phyloP scores from a whole-genome alignment of 1,140 invertebrate species.

The Hirudo medicinalis region DNA sequence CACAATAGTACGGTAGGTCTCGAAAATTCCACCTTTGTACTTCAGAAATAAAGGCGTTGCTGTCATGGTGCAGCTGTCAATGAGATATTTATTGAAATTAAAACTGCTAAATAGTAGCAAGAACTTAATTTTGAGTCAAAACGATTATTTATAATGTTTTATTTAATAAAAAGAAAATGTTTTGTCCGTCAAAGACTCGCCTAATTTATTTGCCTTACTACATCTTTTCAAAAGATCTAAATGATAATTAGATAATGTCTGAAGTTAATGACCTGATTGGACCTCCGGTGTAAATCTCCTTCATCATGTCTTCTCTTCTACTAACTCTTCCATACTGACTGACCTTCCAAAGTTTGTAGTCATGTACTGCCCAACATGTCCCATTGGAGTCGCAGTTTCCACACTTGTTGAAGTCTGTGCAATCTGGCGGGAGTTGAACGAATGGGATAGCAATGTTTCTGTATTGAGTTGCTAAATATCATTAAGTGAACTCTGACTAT shows the following conservation, averaged over 20 bases:
- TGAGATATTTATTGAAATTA: too few species aligned
- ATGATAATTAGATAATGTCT: too few species aligned
- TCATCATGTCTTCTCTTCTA: conserved; percentile 45
- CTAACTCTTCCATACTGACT: conserved; percentile 42
- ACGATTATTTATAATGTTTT: too few species aligned
- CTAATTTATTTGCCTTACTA: too few species aligned
- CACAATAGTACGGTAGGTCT: too few species aligned
- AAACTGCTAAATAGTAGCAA: too few species aligned
- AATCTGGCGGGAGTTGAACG: conserved; percentile 35
- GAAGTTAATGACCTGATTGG: conserved; percentile 47
- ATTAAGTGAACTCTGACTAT: too few species aligned
- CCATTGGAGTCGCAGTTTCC: conserved; percentile 42
- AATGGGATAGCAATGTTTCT: conserved; percentile 31
- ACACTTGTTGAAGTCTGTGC: conserved; percentile 43
- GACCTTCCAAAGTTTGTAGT: conserved; percentile 44
- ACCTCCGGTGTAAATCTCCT: conserved; percentile 44
- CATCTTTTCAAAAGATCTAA: too few species aligned
- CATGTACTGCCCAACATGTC: conserved; percentile 36
- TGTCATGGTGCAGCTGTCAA: conserved; percentile 39
- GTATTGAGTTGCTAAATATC: too few species aligned
- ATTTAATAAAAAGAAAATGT: too few species aligned
- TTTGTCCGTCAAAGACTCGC: too few species aligned
- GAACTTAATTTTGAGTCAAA: too few species aligned
- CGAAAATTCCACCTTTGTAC: conserved; percentile 44
- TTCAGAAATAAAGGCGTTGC: conserved; percentile 41